Evolutionary conservation across 2,113 vertebrate species (phyloP), one percentile per base, ranked within the genome.

Genomic region (Gymnocephalus cernua): DNA sequence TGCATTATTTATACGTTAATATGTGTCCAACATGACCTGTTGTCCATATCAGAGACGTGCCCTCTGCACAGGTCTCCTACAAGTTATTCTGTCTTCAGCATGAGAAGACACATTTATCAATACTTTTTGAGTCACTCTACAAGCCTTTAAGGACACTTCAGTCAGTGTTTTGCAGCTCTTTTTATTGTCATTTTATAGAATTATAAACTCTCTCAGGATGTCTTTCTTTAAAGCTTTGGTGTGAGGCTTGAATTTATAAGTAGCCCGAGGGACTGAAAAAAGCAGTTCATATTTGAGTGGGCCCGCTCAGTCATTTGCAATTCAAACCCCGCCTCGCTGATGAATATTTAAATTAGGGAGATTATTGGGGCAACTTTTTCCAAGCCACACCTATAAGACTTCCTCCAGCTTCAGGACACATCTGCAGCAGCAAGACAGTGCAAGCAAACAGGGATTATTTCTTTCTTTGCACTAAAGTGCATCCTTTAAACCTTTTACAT

Each of bases 311-410:
- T 69, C 14, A 85, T 87, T 85, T 85, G 58, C 75, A 64, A 84
- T 58, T 14, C 70, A 83, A 68, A 38, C 32, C 64, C 79, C 89
- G 71, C 91, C 90, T 72, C 1, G 4, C 66, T 85, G 3, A 58
- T 92, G 76, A 84, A 91, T 92, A 93, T 91, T 59, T 21, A 89
- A 47, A 32, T n/a, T 57, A 21, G 63, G 25, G 32, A 51, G 59
- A 70, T 25, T 79, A 23, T 38, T 57, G 3, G 67, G 13, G 56
- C 45, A 0, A 51, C 16, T 38, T 21, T 57, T 6, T 32, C 5
- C n/a, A 73, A 45, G 72, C 74, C 87, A 80, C 90, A 79, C 83
- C 85, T 25, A 0, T 19, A n/a, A 9, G n/a, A 54, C 23, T 13
- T 62, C 25, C 72, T 12, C 0, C 38, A 41, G 10, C 23, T 44